Conservation (phyloP, 2,113 vertebrate genomes). For the Odocoileus virginianus region DNA sequence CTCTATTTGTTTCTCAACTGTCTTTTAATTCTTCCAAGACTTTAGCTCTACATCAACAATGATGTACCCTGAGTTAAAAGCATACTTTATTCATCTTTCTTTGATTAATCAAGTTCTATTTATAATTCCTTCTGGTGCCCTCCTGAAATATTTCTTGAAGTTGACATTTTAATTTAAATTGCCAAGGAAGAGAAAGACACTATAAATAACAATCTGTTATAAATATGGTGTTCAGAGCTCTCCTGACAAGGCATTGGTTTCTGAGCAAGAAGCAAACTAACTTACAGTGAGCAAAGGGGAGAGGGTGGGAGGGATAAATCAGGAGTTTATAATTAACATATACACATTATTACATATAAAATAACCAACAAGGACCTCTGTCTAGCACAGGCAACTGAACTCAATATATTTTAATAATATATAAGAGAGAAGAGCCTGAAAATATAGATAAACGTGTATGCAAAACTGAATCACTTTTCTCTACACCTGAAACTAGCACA, state of each 20-base stretch:
- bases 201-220: not conserved
- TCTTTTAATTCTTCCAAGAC: not conserved
- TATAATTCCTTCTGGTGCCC: not conserved
- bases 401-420: not conserved
- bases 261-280: not conserved
- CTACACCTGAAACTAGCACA: not conserved
- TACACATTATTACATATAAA: not conserved
- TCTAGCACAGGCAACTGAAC: not conserved
- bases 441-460: not conserved
- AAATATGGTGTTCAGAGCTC: not conserved
- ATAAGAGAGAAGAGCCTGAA: not conserved
- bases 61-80: not conserved
- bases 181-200: conserved; percentile 17
- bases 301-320: not conserved
- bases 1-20: not conserved
- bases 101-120: not conserved
- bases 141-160: conserved; percentile 6
- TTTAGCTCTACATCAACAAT: not conserved
- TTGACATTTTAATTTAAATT: conserved; percentile 9
- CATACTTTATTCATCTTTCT: not conserved
- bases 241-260: not conserved
- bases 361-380: not conserved
- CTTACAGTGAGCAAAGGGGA: not conserved
- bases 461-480: not conserved
- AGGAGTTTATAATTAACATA: not conserved